Base-by-base conservation (phyloP, 1,140 invertebrate species). In the Ruditapes philippinarum region DNA sequence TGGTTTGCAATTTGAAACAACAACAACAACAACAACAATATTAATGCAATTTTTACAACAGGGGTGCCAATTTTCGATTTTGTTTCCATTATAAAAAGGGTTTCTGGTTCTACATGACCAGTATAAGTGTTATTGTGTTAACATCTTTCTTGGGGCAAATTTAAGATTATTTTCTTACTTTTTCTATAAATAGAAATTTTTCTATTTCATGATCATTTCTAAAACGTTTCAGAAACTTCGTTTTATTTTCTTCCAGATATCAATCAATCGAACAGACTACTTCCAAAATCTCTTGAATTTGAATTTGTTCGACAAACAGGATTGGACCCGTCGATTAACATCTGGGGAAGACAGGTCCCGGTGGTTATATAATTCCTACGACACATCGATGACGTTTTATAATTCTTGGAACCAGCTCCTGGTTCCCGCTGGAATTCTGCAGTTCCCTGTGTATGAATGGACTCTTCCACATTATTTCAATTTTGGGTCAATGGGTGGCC, bases 341-440 rank as follows among this genome's bases (percentile, higher is more conserved):
- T 42, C 74, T 19, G 87, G 86, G 0, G 91, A 91, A 60, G 91
- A 93, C 86, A 80, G 86, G n/a, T 83, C 79, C 49, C 54, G 90
- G 1, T 94, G 94, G 94, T 7, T 84, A n/a, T 90, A 62, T 31
- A 90, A 80, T 38, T 73, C 89, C 0, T 93, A 91, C 90, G 85
- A 89, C 57, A 92, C 92, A 14, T 42, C 36, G 19, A 78, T 92
- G 31, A 78, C 84, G 0, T 89, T 93, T 5, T 91, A 90, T 70
- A 91, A 91, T 83, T 89, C 88, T 28, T 94, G 93, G 93, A 94
- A 94, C 85, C 92, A 95, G 62, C 73, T 95, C 0, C 65, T 92
- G 28, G 91, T 93, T 19, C 93, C 94, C 11, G 93, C 94, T 31
- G 94, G 94, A 7, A 82, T 93, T 36, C 86, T 95, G 7, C 94